Conservation (phyloP, 2,888 invertebrate species). For the Steromphala cineraria region DNA sequence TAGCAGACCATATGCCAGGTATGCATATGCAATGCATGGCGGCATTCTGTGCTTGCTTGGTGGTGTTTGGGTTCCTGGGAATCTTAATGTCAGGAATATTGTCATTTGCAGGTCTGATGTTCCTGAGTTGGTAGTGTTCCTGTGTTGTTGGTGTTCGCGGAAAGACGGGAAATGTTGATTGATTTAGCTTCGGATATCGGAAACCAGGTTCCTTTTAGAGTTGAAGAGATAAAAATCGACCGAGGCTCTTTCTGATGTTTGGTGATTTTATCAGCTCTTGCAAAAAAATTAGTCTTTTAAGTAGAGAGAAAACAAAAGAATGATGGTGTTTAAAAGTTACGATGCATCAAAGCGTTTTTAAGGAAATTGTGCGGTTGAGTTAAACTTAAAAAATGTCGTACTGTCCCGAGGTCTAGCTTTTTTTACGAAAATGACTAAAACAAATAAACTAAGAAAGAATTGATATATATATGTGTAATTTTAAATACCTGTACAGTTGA, state of each 20-base stretch:
- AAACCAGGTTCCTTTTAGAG: background rate
- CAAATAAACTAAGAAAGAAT: too few relatives aligned
- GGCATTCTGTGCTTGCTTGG: too few relatives aligned
- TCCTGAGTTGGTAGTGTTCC: too few relatives aligned
- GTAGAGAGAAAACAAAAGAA: background rate
- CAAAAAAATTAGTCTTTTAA: background rate
- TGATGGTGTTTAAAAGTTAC: background rate
- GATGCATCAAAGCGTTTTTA: background rate
- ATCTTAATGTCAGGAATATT: background rate
- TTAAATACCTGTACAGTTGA: too few relatives aligned
- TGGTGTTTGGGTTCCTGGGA: background rate
- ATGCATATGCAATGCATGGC: background rate
- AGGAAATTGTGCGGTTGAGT: too few relatives aligned
- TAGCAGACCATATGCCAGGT: background rate
- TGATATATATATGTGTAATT: too few relatives aligned
- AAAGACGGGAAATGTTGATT: background rate
- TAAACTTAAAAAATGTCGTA: too few relatives aligned
- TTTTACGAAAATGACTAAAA: too few relatives aligned
- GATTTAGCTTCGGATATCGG: constrained; percentile 5
- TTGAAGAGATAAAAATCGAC: background rate
- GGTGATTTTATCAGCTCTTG: background rate
- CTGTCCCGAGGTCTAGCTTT: too few relatives aligned
- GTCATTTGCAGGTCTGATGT: too few relatives aligned
- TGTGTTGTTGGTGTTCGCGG: too few relatives aligned
- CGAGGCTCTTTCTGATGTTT: background rate